phyloP scores from a whole-genome alignment of 1,140 invertebrate genomes.

The Rhynchophorus ferrugineus region DNA sequence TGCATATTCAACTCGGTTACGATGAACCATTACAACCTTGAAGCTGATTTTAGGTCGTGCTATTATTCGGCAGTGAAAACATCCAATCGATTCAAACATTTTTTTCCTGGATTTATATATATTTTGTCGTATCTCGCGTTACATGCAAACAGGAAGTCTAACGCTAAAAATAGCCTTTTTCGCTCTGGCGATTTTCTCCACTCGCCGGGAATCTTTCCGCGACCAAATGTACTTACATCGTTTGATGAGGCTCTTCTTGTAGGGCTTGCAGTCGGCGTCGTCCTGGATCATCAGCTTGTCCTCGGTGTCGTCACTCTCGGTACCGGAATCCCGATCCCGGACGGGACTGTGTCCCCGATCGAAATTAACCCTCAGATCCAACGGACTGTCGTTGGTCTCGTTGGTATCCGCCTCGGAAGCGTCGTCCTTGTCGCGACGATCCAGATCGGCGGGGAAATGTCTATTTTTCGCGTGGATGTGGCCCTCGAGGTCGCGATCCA shows the following conservation, averaged over 20 bases:
- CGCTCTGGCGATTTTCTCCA: too few relatives aligned
- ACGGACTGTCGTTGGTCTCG: conserved; percentile 44
- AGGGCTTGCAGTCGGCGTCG: conserved; percentile 60
- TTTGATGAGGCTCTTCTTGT: conserved; percentile 83
- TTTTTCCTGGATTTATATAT: too few relatives aligned
- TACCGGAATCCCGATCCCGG: conserved; percentile 35
- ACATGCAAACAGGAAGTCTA: too few relatives aligned
- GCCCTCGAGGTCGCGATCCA: conserved; percentile 2
- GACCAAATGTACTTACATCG: conserved; percentile 84
- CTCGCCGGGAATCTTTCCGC: too few relatives aligned
- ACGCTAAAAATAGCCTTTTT: too few relatives aligned
- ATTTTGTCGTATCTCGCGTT: too few relatives aligned
- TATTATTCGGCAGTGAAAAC: too few relatives aligned
- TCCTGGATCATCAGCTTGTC: conserved; percentile 31
- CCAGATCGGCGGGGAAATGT: not conserved
- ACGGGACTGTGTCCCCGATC: conserved; percentile 23
- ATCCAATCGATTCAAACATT: too few relatives aligned
- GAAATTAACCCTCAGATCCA: conserved; percentile 52
- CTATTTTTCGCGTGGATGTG: not conserved
- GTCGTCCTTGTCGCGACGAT: not conserved
- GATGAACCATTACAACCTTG: too few relatives aligned
- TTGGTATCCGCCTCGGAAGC: conserved; percentile 18
- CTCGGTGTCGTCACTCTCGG: conserved; percentile 34
- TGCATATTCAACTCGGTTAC: too few relatives aligned
- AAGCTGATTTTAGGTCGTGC: too few relatives aligned